These are phyloP conservation scores for Melanotaenia parkinsoni DNA, from an alignment of 2,797 vertebrate species.

Conservation along the genomic window DNA sequence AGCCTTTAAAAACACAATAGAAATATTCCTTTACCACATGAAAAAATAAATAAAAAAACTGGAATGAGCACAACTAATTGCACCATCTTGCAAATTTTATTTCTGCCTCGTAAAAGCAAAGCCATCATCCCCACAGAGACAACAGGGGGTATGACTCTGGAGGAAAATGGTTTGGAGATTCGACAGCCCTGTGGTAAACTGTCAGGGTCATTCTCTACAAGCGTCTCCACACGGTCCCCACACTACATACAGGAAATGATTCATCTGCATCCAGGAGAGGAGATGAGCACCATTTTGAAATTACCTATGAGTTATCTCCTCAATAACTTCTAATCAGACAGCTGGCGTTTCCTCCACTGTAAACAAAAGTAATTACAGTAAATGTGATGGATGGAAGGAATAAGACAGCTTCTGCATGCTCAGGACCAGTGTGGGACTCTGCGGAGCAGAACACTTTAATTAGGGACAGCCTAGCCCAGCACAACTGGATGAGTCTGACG, in stretches of 20 bases:
- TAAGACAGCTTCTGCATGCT: conserved; percentile 78
- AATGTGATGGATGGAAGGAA: conserved; percentile 80
- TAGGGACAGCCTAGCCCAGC: conserved; percentile 77
- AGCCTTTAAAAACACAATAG: conserved; percentile 18
- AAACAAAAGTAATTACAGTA: conserved; percentile 86
- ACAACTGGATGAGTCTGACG: conserved; percentile 76
- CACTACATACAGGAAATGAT: conserved; percentile 70
- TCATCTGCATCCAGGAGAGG: conserved; percentile 76
- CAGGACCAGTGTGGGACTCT: conserved; percentile 75
- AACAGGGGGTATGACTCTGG: conserved; percentile 34
- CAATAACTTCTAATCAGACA: conserved; percentile 82
- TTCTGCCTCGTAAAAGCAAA: conserved; percentile 40
- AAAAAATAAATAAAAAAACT: background rate
- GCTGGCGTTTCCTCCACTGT: conserved; percentile 79
- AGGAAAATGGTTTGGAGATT: conserved; percentile 57
- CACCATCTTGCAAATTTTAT: conserved; percentile 47
- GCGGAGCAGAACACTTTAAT: conserved; percentile 84
- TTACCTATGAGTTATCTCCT: conserved; percentile 81
- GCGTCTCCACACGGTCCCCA: conserved; percentile 43
- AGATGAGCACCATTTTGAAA: conserved; percentile 68
- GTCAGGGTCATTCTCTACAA: conserved; percentile 66
- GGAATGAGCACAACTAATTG: conserved; percentile 43
- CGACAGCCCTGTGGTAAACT: conserved; percentile 67
- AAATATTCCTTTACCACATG: background rate
- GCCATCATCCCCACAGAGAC: conserved; percentile 41